Base-by-base conservation (phyloP, 2,888 invertebrate species). In the Leucophenga montana region DNA sequence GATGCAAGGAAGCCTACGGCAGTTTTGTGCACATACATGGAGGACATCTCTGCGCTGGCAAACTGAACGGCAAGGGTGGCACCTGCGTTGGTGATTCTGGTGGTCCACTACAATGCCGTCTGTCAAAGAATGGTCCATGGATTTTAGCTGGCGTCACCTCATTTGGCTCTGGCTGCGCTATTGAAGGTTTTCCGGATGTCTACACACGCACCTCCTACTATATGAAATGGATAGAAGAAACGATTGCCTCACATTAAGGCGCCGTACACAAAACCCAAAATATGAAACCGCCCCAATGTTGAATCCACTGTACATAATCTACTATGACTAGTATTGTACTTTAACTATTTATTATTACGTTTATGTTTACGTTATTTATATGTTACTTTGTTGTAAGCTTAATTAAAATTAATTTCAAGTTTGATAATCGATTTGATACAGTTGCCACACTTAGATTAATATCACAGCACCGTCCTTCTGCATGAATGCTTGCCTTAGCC, bases 71-170 rank as follows among this genome's bases (percentile, higher is more conserved):
- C 0, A 94, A 95, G 68, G 94, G 93, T 11, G 97, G 97, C 62
- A 96, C 96, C 59, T 97, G 97, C 89, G 95, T 97, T 90, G 96
- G 97, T 3, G 96, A 97, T 88, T 96, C 95, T 3, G 97, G 96
- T 0, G 97, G 97, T 0, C 97, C 97, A 0, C 90, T 97, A 13
- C 96, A 97, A 86, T 97, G 97, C 82, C 92, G 94, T 8, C 89
- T 91, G 56, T 89, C 89, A 0, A 86, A 91, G 1, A 94, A 95
- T 68, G 96, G 95, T 0, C 92, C 94, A 61, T 97, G 97, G 97
- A 95, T 95, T 83, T 90, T 97, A 44, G 94, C 94, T 0, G 97
- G 97, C 0, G 93, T 97, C 48, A 97, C 96, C 0, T 96, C 96
- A 0, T 97, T 97, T 84, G 97, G 97, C 0, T 96, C 96, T 0